Evolutionary conservation across 1,140 invertebrate species (phyloP).

Genomic region (Triops longicaudatus): DNA sequence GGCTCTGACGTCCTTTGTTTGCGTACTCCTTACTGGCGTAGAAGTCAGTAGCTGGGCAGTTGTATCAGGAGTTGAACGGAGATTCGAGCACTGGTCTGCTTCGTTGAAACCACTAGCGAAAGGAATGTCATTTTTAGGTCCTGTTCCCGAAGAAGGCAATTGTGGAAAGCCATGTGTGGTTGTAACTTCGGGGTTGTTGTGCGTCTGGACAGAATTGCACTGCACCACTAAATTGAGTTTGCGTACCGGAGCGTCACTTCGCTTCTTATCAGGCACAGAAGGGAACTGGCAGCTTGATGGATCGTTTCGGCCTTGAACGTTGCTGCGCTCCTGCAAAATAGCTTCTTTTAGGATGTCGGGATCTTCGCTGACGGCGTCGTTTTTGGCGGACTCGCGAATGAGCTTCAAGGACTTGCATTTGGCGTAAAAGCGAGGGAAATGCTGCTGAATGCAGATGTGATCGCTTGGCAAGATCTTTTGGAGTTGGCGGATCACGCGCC

Average conservation of each 20-base stretch:
- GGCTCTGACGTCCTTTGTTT: background rate
- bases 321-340: constrained; percentile 1
- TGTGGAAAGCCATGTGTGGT: background rate
- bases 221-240: background rate
- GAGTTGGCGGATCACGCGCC: background rate
- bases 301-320: background rate
- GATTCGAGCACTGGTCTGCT: no score
- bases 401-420: constrained; percentile 22
- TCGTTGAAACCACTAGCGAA: background rate
- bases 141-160: background rate
- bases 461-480: constrained; percentile 21
- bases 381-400: background rate
- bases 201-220: background rate
- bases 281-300: background rate
- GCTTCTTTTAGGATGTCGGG: background rate
- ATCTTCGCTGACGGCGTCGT: constrained; percentile 13
- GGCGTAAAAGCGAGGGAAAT: constrained; percentile 20
- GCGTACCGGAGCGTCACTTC: background rate
- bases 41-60: background rate
- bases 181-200: background rate
- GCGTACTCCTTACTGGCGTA: background rate
- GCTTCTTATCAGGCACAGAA: background rate
- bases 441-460: constrained; percentile 17
- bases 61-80: background rate
- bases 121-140: background rate